Base-by-base conservation (phyloP, 2,888 invertebrate genomes). In the Philereme transversata region DNA sequence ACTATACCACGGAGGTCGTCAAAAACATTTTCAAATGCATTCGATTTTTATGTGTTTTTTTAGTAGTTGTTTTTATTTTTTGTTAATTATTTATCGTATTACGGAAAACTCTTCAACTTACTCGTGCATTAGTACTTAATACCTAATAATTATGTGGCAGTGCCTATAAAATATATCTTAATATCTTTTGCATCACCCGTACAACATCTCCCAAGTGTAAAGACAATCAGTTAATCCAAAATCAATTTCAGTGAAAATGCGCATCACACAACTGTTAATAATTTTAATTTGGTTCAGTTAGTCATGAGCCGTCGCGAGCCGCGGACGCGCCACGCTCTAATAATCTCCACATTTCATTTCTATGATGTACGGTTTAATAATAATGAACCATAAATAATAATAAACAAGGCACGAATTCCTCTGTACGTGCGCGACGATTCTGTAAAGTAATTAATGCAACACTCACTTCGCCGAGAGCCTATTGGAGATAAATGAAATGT, bases 311-410 rank as follows among this genome's bases (percentile, higher is more conserved):
- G 81, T 81, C 85, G 81, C 79, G 75, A 77, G 77, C 76, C 71
- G 75, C 82, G 81, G 84, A 83, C 85, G 85, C 76, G 82, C 69
- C 74, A 88, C 78, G 90, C 88, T 90, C 90, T 90, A 78, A 87
- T 90, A 73, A 79, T 46, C 80, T 73, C 72, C 83, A 87, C 88
- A 87, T 90, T 90, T 90, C 87, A 88, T 90, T 91, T 90, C 87
- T 90, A 86, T 84, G 70, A 74, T 65, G 55, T 57, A 71, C 70
- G 62, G 69, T 62, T 75, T 70, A 74, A 72, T 77, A 71, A 82
- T 79, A 77, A 81, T 75, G 76, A 79, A 81, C 81, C 79, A 75
- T 84, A 81, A 81, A 78, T 78, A 72, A 75, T 70, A 75, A 77
- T 72, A 75, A 78, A 83, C 77, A 87, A 83, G 79, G 77, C 68